Percentiles rank a stretch among this genome's conserved stretches.
These are phyloP conservation scores for Noturus placidus DNA, from an alignment of 2,113 vertebrate species.

Conservation along the genomic window DNA sequence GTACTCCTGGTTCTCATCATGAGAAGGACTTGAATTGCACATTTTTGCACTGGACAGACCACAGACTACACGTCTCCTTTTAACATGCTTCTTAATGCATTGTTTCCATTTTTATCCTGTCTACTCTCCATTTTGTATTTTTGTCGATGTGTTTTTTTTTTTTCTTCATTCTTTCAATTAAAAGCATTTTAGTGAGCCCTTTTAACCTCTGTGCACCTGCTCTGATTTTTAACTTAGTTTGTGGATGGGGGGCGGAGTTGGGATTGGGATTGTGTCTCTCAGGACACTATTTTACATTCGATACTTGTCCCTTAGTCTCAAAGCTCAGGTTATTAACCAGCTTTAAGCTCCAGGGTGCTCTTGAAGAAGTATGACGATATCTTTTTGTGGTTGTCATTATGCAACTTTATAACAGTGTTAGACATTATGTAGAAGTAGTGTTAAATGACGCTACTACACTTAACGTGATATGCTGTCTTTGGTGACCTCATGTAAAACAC, in stretches of 20 bases:
- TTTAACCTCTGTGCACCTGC: conserved; percentile 37
- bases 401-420: background rate
- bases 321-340: conserved; percentile 11
- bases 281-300: background rate
- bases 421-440: background rate
- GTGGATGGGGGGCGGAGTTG: background rate
- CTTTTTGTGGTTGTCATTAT: conserved; percentile 2
- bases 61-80: conserved; percentile 51
- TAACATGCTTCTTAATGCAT: conserved; percentile 54
- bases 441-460: background rate
- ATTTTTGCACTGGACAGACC: conserved; percentile 53
- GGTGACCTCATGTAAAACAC: background rate
- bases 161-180: conserved; percentile 48
- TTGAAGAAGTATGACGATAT: background rate
- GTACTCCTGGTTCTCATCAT: conserved; percentile 25
- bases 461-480: background rate
- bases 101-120: conserved; percentile 47
- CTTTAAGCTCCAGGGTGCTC: background rate
- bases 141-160: conserved; percentile 41
- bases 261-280: too few relatives aligned
- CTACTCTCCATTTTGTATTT: conserved; percentile 50
- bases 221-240: background rate
- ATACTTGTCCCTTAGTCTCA: background rate
- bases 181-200: conserved; percentile 57
- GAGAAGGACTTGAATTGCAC: conserved; percentile 48